Percentiles rank a stretch among this genome's conserved stretches.
Conservation (phyloP, 1,140 invertebrate species). For the Pomacea maculata region DNA sequence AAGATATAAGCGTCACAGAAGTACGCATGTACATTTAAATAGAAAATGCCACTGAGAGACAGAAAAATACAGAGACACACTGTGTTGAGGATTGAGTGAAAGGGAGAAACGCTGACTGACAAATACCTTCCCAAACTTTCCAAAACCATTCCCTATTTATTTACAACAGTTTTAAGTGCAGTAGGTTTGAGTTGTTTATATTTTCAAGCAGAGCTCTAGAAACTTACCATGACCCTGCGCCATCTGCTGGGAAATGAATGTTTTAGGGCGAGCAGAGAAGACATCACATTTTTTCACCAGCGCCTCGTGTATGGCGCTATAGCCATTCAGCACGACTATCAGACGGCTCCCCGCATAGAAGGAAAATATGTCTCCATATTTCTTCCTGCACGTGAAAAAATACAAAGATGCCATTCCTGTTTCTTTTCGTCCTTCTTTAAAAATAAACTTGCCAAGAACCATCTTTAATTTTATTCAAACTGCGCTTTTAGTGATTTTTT, state of each 20-base stretch:
- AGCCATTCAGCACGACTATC: slow-evolving; percentile 36
- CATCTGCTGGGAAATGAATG: slow-evolving; percentile 18
- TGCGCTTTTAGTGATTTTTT: too few relatives aligned
- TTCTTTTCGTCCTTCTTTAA: too few relatives aligned
- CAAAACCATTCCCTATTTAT: too few relatives aligned
- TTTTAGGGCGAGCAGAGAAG: slow-evolving; percentile 32
- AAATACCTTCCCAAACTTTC: too few relatives aligned
- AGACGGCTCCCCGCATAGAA: slow-evolving; percentile 32
- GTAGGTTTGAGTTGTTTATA: too few relatives aligned
- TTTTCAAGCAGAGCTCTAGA: background rate
- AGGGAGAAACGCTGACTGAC: too few relatives aligned
- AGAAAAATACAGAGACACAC: too few relatives aligned
- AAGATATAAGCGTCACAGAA: background rate
- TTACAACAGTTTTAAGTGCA: too few relatives aligned
- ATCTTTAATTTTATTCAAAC: too few relatives aligned
- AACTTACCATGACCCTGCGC: slow-evolving; percentile 13
- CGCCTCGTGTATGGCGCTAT: slow-evolving; percentile 35
- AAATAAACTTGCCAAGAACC: too few relatives aligned
- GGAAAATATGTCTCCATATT: slow-evolving; percentile 36
- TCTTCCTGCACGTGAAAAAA: background rate
- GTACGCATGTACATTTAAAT: background rate
- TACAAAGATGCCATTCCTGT: background rate
- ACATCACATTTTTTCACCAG: slow-evolving; percentile 33
- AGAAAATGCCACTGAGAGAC: too few relatives aligned
- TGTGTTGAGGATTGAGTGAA: too few relatives aligned